Evolutionary conservation across 2,888 invertebrate species (phyloP).

Genomic region (Alloscopus bannaensis): DNA sequence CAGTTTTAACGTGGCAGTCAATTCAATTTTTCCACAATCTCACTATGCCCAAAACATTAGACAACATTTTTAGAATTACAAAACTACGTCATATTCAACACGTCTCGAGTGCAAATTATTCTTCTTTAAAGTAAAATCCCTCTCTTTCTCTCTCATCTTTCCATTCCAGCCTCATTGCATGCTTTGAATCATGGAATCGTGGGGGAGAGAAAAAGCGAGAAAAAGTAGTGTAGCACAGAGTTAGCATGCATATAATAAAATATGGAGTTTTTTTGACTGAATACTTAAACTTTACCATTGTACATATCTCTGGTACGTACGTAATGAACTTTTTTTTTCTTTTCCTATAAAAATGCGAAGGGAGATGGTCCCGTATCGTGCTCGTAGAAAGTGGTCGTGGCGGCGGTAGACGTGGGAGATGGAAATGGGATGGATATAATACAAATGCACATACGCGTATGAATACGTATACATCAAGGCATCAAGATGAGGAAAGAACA

Average conservation of each 20-base stretch:
- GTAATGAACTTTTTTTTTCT: slow-evolving; percentile 8
- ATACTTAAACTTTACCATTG: slow-evolving; percentile 17
- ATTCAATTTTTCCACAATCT: too few species aligned
- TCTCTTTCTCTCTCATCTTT: slow-evolving; percentile 31
- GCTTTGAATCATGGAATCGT: slow-evolving; percentile 32
- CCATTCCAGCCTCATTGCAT: slow-evolving; percentile 7
- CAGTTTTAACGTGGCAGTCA: too few species aligned
- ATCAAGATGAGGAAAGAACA: slow-evolving; percentile 9
- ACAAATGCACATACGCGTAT: slow-evolving; percentile 5
- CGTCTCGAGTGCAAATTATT: slow-evolving; percentile 53
- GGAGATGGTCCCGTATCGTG: too few species aligned
- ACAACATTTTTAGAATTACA: too few species aligned
- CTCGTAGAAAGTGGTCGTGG: too few species aligned
- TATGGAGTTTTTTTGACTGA: slow-evolving; percentile 19
- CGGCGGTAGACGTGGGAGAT: neutral
- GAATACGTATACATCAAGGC: neutral
- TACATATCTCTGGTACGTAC: neutral
- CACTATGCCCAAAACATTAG: too few species aligned
- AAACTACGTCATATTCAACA: too few species aligned
- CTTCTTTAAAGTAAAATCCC: slow-evolving; percentile 50
- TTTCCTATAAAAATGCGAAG: neutral
- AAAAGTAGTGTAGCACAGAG: neutral
- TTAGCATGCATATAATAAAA: slow-evolving; percentile 35
- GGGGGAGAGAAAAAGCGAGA: slow-evolving; percentile 5
- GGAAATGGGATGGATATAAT: slow-evolving; percentile 14